Conservation (phyloP, 1,140 invertebrate genomes). For the Drosophila kikkawai region DNA sequence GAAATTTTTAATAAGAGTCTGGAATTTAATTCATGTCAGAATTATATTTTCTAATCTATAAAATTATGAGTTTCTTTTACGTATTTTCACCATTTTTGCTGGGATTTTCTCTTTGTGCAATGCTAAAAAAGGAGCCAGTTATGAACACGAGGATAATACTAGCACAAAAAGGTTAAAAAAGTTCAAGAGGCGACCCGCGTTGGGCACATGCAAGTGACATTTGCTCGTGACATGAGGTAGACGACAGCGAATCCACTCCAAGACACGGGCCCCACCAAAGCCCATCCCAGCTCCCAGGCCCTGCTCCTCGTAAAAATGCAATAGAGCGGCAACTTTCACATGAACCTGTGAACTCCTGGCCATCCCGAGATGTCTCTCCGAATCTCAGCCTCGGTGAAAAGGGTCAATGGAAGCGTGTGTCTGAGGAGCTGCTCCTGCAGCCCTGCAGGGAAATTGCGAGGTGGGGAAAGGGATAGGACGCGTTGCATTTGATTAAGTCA, state of each 20-base stretch:
- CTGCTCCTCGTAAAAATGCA: constrained; percentile 49
- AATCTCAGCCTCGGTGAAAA: constrained; percentile 33
- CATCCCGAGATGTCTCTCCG: constrained; percentile 25
- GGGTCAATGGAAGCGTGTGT: constrained; percentile 74
- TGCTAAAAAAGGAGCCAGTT: constrained; percentile 55
- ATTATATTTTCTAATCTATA: neutral
- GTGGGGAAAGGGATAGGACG: constrained; percentile 2
- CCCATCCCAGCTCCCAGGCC: neutral
- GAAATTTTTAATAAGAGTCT: no score
- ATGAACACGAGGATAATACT: constrained; percentile 66
- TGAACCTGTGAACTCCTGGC: constrained; percentile 73
- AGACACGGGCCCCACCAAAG: constrained; percentile 43
- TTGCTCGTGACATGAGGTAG: constrained; percentile 81
- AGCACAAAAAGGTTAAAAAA: constrained; percentile 77
- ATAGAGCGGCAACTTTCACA: constrained; percentile 77
- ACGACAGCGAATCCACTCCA: constrained; percentile 67
- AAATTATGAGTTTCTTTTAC: no score
- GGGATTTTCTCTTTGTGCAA: neutral
- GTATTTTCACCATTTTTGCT: neutral
- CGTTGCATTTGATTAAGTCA: constrained; percentile 81
- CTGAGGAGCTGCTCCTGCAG: constrained; percentile 9
- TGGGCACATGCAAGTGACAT: constrained; percentile 77
- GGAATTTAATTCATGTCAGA: neutral
- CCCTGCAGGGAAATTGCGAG: constrained; percentile 21
- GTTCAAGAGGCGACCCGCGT: constrained; percentile 74